Evolutionary conservation across 2,888 invertebrate species (phyloP), one percentile per base, ranked within the genome.

Genomic region (Muscina levida): DNA sequence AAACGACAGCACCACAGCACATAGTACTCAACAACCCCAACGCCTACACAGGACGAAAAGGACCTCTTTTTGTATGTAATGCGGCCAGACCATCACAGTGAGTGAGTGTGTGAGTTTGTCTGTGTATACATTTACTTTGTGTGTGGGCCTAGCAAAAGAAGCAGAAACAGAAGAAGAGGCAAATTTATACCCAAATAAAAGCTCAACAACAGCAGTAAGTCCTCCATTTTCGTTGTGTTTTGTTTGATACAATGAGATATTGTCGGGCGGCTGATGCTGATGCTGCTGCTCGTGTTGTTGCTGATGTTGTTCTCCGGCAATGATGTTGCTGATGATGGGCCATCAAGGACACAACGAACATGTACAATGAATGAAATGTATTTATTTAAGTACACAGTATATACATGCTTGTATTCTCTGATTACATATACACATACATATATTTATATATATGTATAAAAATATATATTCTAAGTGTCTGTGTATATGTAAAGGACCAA

Each of bases 271-370:
- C 31, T 67, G 31, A 2, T 0, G 24, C 10, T n/a, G n/a, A n/a
- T 75, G 67, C 1, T 42, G n/a, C 5, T 37, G 46, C 8, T 72
- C 17, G 15, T 26, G 59, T 46, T 56, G 72, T 53, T 65, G 26
- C 39, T 22, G 19, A 53, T 57, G 53, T 31, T 22, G 46, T 56
- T 56, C 24, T 56, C 57, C n/a, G 11, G 71, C 62, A 15, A 46
- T 53, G 44, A n/a, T 75, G 15, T 46, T 70, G 65, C 46, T 31
- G 76, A 68, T 77, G 77, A 77, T 73, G 73, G 53, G 44, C 59
- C 66, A 71, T 81, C 80, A 81, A 81, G 80, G 80, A 81, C 80
- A 74, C 44, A 73, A 31, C 73, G 17, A 31, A 31, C 31, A 44
- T 48, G 53, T 59, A 70, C 70, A 77, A 56, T 65, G 57, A 24